These are phyloP conservation scores for Phasia obesa DNA, from an alignment of 2,888 invertebrate genomes.

Conservation along the genomic window DNA sequence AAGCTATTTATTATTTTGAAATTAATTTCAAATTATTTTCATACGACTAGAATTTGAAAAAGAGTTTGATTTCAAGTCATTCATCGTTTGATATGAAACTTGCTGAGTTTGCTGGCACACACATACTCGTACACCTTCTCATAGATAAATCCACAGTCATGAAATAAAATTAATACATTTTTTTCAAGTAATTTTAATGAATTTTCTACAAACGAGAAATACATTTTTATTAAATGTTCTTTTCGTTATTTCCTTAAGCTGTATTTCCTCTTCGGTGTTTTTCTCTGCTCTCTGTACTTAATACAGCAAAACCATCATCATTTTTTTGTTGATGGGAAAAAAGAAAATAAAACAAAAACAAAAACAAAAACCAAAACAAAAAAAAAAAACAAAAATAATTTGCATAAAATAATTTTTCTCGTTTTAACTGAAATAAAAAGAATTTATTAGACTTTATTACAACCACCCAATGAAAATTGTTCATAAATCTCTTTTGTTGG, in stretches of 20 bases:
- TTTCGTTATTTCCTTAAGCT: slow-evolving; percentile 9
- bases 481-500: slow-evolving; percentile 74
- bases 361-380: not conserved
- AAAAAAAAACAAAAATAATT: slow-evolving; percentile 72
- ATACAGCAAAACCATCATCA: not conserved
- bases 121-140: not conserved
- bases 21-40: no score
- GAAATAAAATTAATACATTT: slow-evolving; percentile 56
- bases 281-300: not conserved
- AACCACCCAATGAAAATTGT: slow-evolving; percentile 69
- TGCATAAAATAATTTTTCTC: slow-evolving; percentile 78
- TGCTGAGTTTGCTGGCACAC: no score
- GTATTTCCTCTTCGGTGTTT: slow-evolving; percentile 34
- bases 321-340: no score
- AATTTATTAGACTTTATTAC: slow-evolving; percentile 68
- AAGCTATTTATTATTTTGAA: no score
- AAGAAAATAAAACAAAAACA: no score
- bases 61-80: no score
- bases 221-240: slow-evolving; percentile 41
- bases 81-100: no score
- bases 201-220: slow-evolving; percentile 28
- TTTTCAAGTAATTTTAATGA: slow-evolving; percentile 59
- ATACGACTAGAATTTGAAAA: no score
- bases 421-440: slow-evolving; percentile 71
- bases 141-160: not conserved